Percentiles rank a stretch among this genome's conserved stretches.
These are phyloP conservation scores for Antedon mediterranea DNA, from an alignment of 53 echinoderm and acorn worm genomes.

Conservation along the genomic window DNA sequence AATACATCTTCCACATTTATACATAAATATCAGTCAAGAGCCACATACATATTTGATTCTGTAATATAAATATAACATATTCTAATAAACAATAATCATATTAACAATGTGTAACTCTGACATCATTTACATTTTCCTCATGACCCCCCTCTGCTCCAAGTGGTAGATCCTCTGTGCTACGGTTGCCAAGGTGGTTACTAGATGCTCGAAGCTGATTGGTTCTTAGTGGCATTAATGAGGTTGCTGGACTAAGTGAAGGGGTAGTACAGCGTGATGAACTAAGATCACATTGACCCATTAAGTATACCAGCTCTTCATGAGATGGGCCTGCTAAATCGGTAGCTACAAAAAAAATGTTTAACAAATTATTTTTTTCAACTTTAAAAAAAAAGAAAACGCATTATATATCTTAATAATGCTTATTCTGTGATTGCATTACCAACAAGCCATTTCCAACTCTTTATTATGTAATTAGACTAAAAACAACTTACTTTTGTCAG, in stretches of 20 bases:
- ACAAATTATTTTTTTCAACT: no score
- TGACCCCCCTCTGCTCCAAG: slow-evolving; percentile 50
- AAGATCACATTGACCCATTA: slow-evolving; percentile 71
- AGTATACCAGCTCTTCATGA: slow-evolving; percentile 75
- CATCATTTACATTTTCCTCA: slow-evolving; percentile 18
- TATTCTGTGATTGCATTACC: no score
- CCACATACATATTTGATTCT: not conserved
- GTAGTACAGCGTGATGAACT: slow-evolving; percentile 93
- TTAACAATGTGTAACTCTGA: slow-evolving; percentile 57
- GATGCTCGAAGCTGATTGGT: slow-evolving; percentile 65
- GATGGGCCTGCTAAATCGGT: slow-evolving; percentile 51
- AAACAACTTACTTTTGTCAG: slow-evolving; percentile 34
- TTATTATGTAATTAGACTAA: no score
- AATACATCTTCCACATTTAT: no score
- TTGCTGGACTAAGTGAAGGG: slow-evolving; percentile 94
- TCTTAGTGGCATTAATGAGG: slow-evolving; percentile 53
- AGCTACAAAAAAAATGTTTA: not conserved
- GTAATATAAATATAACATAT: not conserved
- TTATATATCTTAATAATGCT: no score
- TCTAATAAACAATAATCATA: not conserved
- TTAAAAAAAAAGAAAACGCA: no score
- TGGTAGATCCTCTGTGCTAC: slow-evolving; percentile 53
- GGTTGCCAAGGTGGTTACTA: slow-evolving; percentile 31
- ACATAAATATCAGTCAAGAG: no score
- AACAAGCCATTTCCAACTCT: no score